These are phyloP conservation scores for Leptonema lineaticorne DNA, from an alignment of 1,140 invertebrate genomes.

Conservation along the genomic window DNA sequence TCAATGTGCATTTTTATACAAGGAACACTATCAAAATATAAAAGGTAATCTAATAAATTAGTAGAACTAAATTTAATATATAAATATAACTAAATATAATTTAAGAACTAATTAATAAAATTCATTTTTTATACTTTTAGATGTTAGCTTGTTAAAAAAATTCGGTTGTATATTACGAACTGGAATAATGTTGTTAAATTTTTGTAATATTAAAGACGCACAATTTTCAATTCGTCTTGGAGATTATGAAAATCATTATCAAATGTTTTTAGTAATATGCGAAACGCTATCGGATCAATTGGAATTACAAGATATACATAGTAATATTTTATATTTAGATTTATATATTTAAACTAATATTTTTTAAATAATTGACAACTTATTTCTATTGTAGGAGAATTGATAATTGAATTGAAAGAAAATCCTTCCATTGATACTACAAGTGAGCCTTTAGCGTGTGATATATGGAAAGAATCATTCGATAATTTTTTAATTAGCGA, in stretches of 20 bases:
- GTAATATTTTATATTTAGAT: slow-evolving; percentile 20
- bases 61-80: background rate
- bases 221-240: slow-evolving; percentile 19
- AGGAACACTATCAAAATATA: slow-evolving; percentile 1
- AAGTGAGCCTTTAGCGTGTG: slow-evolving; percentile 41
- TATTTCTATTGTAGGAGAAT: slow-evolving; percentile 43
- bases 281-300: slow-evolving; percentile 9
- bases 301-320: slow-evolving; percentile 29
- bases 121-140: background rate
- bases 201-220: slow-evolving; percentile 22
- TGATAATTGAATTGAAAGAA: slow-evolving; percentile 45
- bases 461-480: slow-evolving; percentile 48
- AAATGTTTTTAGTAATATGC: slow-evolving; percentile 29
- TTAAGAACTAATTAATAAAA: too few species aligned
- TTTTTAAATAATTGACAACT: background rate
- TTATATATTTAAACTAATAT: background rate
- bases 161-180: slow-evolving; percentile 11
- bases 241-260: slow-evolving; percentile 31
- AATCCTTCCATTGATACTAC: slow-evolving; percentile 44
- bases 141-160: slow-evolving; percentile 23
- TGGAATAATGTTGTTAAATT: slow-evolving; percentile 24
- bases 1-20: slow-evolving; percentile 22
- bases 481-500: slow-evolving; percentile 38
- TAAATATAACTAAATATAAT: background rate
- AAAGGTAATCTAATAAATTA: slow-evolving; percentile 22